Evolutionary conservation across 37 sponge, comb jelly and placozoan species (phyloP), one percentile per base, ranked within the genome.

Genomic region (Cladorhizidae sp.): DNA sequence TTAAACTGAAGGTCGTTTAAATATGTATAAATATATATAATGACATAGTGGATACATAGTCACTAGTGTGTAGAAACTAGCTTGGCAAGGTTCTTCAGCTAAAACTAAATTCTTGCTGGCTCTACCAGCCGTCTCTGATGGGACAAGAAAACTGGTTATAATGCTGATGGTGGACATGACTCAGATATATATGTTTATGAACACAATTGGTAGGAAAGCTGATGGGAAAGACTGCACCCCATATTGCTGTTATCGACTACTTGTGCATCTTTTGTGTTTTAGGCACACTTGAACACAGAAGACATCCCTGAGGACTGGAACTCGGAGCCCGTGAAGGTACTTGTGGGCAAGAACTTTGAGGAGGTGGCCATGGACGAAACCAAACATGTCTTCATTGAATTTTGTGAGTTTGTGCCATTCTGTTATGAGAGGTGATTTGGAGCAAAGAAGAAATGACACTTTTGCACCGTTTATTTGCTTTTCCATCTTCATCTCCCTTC

Each of bases 291-390:
- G 56, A 95, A 85, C 73, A 77, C 86, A 29, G 97, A 98, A 72
- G 94, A 95, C 26, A 68, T 93, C 22, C 99, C 99, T 45, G 94
- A 95, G 7, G 99, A 98, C 71, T 98, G 99, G 99, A 82, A 98
- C 80, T 40, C 64, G 17, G 80, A 91, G 1, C 96, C 99, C 42
- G 99, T 98, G 22, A 98, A 98, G 80, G 89, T 95, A 1, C 84
- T 98, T 22, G 97, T 95, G 0, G 98, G 98, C 56, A 94, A 95
- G 87, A 98, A 95, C 87, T 98, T 98, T 70, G 74, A 75, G 17
- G 94, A 93, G 18, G 90, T 95, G 75, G 95, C 78, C 26, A 40
- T 76, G 2, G 90, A 95, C 39, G 38, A 72, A 26, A 61, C 62
- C 29, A 94, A 95, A 70, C 70, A 86, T 59, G 99, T 91, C 50